Percentiles rank a stretch among this genome's conserved stretches.
Conservation (phyloP, 2,113 vertebrate species). For the Saimiri boliviensis region DNA sequence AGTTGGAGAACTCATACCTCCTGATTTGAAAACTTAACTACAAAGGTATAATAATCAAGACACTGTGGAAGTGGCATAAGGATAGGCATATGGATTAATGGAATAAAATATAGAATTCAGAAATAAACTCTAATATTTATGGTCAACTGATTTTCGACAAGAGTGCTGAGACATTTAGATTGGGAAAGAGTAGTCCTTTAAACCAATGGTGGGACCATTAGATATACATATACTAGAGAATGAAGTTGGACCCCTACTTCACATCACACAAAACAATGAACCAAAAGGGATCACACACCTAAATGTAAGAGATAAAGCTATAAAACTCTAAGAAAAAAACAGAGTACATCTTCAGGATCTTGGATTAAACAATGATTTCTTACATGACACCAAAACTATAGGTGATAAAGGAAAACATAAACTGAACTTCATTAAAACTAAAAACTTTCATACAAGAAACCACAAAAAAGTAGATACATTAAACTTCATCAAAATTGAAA, state of each 20-base stretch:
- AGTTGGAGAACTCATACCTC: background rate
- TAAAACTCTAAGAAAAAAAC: background rate
- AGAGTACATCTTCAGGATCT: background rate
- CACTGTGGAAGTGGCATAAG: background rate
- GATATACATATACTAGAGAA: background rate
- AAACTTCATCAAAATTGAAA: background rate
- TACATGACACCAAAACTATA: background rate
- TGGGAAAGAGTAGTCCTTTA: background rate
- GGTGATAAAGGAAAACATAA: constrained; percentile 2
- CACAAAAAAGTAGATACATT: background rate
- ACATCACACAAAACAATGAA: background rate
- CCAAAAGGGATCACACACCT: background rate
- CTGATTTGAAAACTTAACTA: background rate
- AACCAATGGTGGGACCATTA: background rate
- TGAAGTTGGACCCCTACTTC: background rate
- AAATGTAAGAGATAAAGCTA: background rate
- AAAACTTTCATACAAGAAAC: background rate
- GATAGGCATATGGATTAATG: background rate
- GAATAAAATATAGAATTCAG: background rate
- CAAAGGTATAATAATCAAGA: background rate
- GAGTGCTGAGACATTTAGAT: background rate
- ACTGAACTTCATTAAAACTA: background rate
- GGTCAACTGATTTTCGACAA: background rate
- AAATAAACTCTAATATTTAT: background rate
- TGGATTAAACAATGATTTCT: background rate